Conservation (phyloP, 2,113 vertebrate species). For the Ptilonorhynchus violaceus region DNA sequence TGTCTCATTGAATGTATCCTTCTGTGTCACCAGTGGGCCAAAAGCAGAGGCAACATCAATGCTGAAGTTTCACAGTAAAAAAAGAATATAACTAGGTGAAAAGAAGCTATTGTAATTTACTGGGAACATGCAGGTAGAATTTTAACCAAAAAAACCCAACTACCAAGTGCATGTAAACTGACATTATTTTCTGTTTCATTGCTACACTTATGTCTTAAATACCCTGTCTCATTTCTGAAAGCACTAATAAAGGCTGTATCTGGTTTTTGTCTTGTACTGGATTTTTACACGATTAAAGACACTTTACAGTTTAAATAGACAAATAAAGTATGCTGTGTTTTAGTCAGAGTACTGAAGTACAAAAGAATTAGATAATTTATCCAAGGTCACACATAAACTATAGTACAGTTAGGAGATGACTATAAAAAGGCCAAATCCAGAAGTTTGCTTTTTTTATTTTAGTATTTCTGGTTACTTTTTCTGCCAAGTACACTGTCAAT, state of each 20-base stretch:
- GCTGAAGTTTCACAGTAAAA: not conserved
- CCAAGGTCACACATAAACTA: not conserved
- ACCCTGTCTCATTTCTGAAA: not conserved
- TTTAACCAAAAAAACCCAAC: not conserved
- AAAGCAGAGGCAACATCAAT: not conserved
- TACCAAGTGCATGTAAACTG: not conserved
- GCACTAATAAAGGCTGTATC: not conserved
- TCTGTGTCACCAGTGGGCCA: not conserved
- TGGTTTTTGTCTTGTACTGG: not conserved
- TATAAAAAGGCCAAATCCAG: not conserved
- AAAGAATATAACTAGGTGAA: not conserved
- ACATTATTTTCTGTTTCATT: not conserved
- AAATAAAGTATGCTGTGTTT: not conserved
- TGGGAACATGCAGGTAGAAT: not conserved
- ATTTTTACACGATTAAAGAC: not conserved
- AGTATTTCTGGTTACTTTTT: not conserved
- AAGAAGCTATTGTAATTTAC: not conserved
- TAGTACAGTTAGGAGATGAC: not conserved
- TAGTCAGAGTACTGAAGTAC: not conserved
- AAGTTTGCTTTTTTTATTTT: not conserved
- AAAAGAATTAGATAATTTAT: not conserved
- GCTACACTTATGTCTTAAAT: not conserved
- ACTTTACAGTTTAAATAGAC: not conserved
- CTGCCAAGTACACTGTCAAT: not conserved
- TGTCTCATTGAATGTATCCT: not conserved